Base-by-base conservation (phyloP, 2,888 invertebrate genomes). In the Blomia tropicalis region DNA sequence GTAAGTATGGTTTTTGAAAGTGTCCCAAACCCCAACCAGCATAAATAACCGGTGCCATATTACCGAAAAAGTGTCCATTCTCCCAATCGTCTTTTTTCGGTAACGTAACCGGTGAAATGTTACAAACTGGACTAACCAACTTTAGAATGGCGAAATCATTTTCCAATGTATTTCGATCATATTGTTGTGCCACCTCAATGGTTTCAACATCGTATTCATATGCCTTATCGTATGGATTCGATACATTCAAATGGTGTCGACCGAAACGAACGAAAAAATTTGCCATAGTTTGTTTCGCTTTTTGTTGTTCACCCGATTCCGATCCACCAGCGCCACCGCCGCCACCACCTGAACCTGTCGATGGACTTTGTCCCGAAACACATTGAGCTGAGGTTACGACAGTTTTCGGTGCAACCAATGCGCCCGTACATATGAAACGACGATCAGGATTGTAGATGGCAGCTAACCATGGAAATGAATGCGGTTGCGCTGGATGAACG, bases 201-300 rank as follows among this genome's bases (percentile, higher is more conserved):
- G 58, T 27, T 23, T 63, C 63, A 29, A 59, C 59, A 41, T 63
- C 63, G 25, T 60, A 63, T 30, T 63, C 63, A 25, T 59, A 63
- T 23, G 59, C 53, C 23, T 63, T 63, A 11, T 63, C 31, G 36
- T 36, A 53, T 2, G 29, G 2, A 2, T 31, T 36, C 22, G 32
- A 56, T n/a, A 47, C 30, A 30, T 63, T 59, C 36, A 59, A 51
- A 27, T 63, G 31, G n/a, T 63, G 63, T 32, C 59, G 58, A 2
- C 62, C 62, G 29, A 62, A 58, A 2, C 62, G 41, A 17, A 62
- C 62, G 5, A 58, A 19, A 11, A 62, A 30, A 25, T 25, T 56
- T 2, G 19, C 22, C 17, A 30, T 4, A 5, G 31, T 4, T 41
- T 25, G 19, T 4, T 4, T 4, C 5, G 22, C 4, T 27, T 7